A percentile compares a stretch with the other conserved stretches of the same genome.
Conservation (phyloP, 2,888 invertebrate genomes). For the Cyclophora albipunctata region DNA sequence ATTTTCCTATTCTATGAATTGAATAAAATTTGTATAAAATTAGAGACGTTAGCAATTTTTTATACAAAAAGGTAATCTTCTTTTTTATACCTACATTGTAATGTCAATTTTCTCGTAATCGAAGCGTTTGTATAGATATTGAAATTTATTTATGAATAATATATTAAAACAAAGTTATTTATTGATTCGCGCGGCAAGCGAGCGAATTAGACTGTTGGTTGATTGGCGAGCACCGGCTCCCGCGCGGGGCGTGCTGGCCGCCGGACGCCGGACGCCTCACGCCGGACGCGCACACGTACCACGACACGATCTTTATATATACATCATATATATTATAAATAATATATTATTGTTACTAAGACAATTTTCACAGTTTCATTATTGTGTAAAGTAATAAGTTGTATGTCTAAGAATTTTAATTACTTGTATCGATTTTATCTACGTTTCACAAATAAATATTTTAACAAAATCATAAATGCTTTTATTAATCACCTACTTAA, state of each 20-base stretch:
- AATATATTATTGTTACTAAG: conserved; percentile 54
- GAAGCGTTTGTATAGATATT: conserved; percentile 51
- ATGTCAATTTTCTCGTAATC: conserved; percentile 67
- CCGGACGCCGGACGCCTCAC: not conserved
- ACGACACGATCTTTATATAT: not conserved
- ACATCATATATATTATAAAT: conserved; percentile 16
- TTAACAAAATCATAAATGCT: conserved; percentile 55
- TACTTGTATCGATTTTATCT: conserved; percentile 76
- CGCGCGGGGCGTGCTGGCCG: not conserved
- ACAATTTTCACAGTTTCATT: conserved; percentile 70
- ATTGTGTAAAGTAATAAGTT: conserved; percentile 67
- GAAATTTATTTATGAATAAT: conserved; percentile 29
- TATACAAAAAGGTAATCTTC: conserved; percentile 55
- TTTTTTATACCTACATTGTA: conserved; percentile 50
- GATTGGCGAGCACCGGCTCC: conserved; percentile 17
- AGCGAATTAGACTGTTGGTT: conserved; percentile 56
- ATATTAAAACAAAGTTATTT: conserved; percentile 36
- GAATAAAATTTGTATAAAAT: conserved; percentile 29
- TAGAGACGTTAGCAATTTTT: conserved; percentile 47
- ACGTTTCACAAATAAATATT: conserved; percentile 75
- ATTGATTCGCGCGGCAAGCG: conserved; percentile 48
- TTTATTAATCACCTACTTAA: conserved; percentile 16
- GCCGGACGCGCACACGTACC: not conserved
- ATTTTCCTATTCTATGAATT: conserved; percentile 45
- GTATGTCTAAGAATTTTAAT: conserved; percentile 71